Evolutionary conservation across 1,140 invertebrate species (phyloP).

Genomic region (Musca vetustissima): DNA sequence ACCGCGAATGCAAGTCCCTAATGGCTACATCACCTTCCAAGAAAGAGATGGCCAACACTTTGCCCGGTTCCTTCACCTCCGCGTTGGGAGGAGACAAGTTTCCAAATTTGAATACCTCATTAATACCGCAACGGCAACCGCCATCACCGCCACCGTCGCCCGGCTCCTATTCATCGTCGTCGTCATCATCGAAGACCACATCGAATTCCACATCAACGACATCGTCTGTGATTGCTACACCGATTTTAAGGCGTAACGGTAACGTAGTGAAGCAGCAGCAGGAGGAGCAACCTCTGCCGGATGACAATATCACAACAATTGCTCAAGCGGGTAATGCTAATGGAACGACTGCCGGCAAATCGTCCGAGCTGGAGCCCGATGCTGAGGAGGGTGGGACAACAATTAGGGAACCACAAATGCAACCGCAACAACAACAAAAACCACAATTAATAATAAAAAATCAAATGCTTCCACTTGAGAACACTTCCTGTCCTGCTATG

Average conservation of each 20-base stretch:
- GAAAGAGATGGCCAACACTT: not conserved
- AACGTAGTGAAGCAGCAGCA: conserved; percentile 1
- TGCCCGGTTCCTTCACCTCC: not conserved
- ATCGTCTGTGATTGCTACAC: conserved; percentile 30
- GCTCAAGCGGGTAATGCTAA: not conserved
- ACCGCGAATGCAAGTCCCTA: conserved; percentile 43
- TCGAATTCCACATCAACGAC: conserved; percentile 28
- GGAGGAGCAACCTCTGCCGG: not conserved
- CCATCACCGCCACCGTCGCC: not conserved
- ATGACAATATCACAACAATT: not conserved
- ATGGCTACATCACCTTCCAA: conserved; percentile 38
- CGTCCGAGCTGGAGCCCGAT: no score
- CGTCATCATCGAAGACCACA: conserved; percentile 11
- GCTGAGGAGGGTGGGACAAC: not conserved
- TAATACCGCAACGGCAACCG: not conserved
- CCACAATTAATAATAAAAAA: conserved; percentile 7
- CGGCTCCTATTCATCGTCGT: not conserved
- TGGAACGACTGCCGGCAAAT: no score
- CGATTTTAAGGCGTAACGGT: conserved; percentile 17
- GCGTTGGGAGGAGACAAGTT: not conserved
- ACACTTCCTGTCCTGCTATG: not conserved
- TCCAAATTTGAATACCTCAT: conserved; percentile 17
- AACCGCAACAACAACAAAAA: not conserved
- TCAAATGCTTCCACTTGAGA: conserved; percentile 26
- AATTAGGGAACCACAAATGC: conserved; percentile 4